Percentiles rank a stretch among this genome's conserved stretches.
Evolutionary conservation across 2,113 vertebrate genomes (phyloP).

Genomic region (Oreocharis arfaki): DNA sequence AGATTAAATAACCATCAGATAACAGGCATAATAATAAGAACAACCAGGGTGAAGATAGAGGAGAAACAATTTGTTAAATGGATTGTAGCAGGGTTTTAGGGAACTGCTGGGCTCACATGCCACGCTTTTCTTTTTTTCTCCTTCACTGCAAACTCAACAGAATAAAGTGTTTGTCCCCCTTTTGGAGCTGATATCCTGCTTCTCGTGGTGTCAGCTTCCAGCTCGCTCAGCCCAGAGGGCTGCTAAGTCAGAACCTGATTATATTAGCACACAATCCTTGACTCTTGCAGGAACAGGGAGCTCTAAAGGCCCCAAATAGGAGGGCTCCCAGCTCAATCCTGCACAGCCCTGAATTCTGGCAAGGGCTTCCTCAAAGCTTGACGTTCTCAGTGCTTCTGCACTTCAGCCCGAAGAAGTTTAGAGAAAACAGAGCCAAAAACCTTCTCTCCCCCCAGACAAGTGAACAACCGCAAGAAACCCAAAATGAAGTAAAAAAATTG

Average conservation of each 20-base stretch:
- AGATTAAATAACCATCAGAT: slow-evolving; percentile 70
- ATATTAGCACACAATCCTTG: neutral
- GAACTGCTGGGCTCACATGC: neutral
- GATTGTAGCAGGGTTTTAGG: slow-evolving; percentile 12
- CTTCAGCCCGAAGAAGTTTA: neutral
- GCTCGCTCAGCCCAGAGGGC: neutral
- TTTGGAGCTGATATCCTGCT: neutral
- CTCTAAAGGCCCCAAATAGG: neutral
- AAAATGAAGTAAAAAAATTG: neutral
- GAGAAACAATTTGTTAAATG: slow-evolving; percentile 48
- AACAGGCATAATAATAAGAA: slow-evolving; percentile 56
- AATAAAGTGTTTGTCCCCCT: neutral
- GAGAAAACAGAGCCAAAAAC: neutral
- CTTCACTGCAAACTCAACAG: neutral
- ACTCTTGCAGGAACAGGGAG: neutral
- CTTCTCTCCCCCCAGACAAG: neutral
- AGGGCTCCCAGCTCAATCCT: neutral
- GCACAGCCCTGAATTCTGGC: neutral
- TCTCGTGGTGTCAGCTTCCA: neutral
- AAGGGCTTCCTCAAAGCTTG: neutral
- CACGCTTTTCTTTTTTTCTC: neutral
- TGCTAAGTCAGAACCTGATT: neutral
- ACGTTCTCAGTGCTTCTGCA: neutral
- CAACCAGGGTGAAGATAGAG: slow-evolving; percentile 28
- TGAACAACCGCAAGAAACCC: neutral